Percentiles rank a stretch among this genome's conserved stretches.
Conservation (phyloP, 2,888 invertebrate species). For the Corythucha ciliata region DNA sequence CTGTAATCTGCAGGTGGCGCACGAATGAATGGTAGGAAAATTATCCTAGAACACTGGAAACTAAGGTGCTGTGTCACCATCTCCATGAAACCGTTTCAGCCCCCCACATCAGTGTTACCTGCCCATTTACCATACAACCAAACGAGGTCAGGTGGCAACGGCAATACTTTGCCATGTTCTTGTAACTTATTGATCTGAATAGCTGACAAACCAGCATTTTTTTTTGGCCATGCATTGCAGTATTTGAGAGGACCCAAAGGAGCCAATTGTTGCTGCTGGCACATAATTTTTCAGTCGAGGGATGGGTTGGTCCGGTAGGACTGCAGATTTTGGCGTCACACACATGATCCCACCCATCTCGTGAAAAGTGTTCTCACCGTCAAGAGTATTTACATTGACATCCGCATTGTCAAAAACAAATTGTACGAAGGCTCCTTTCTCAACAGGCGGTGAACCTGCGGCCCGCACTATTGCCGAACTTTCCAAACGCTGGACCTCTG, state of each 20-base stretch:
- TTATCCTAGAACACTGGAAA: constrained; percentile 34
- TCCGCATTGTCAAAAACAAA: constrained; percentile 33
- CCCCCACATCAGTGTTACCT: constrained; percentile 9
- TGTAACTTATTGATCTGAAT: no score
- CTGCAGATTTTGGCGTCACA: constrained; percentile 12
- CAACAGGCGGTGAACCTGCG: background rate
- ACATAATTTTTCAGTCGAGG: constrained; percentile 6
- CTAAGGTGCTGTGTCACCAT: constrained; percentile 28
- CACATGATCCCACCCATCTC: constrained; percentile 12
- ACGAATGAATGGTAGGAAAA: constrained; percentile 39
- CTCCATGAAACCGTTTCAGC: constrained; percentile 39
- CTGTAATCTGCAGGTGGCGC: constrained; percentile 16
- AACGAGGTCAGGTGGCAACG: no score
- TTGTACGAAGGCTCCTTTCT: constrained; percentile 26
- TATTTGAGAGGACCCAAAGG: no score
- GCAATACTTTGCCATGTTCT: no score
- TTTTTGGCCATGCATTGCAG: no score
- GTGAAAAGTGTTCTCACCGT: constrained; percentile 10
- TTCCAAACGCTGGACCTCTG: constrained; percentile 9
- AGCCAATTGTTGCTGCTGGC: constrained; percentile 2
- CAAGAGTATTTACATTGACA: constrained; percentile 25
- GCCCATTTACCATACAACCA: constrained; percentile 15
- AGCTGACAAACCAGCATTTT: no score
- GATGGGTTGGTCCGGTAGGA: constrained; percentile 2
- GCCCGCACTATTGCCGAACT: constrained; percentile 8